These are phyloP conservation scores for Mya arenaria DNA, from an alignment of 1,140 invertebrate species.

Conservation along the genomic window DNA sequence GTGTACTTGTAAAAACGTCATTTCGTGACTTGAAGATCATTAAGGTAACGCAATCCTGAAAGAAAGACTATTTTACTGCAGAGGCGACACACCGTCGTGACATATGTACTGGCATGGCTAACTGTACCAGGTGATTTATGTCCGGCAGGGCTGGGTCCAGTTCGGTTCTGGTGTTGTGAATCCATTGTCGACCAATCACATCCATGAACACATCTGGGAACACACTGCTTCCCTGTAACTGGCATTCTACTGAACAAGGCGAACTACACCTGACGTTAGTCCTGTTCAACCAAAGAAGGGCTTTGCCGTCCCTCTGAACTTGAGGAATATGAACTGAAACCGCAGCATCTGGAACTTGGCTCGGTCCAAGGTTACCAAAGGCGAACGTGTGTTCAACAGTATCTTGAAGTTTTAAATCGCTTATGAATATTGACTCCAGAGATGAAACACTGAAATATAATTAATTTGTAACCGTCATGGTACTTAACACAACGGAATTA, in stretches of 20 bases:
- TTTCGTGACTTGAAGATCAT: too few relatives aligned
- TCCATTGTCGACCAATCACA: background rate
- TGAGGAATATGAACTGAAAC: conserved; percentile 25
- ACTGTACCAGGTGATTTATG: background rate
- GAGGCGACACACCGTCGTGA: too few relatives aligned
- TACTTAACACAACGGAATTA: background rate
- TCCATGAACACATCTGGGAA: background rate
- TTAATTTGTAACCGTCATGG: background rate
- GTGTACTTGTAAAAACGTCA: too few relatives aligned
- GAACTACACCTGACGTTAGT: conserved; percentile 18
- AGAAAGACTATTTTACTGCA: too few relatives aligned
- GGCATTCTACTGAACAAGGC: background rate
- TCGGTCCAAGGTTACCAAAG: conserved; percentile 30
- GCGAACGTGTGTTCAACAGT: conserved; percentile 19
- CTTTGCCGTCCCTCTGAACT: background rate
- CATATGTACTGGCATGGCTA: too few relatives aligned
- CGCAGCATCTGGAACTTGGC: conserved; percentile 9
- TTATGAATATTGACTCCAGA: conserved; percentile 1
- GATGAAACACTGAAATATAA: conserved; percentile 24
- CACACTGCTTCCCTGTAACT: background rate
- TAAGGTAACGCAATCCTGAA: too few relatives aligned
- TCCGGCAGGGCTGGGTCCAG: too few relatives aligned
- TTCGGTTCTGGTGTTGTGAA: background rate
- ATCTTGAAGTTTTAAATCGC: background rate
- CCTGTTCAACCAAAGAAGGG: conserved; percentile 19